Percentiles rank a stretch among this genome's conserved stretches.
Evolutionary conservation across 1,140 invertebrate genomes (phyloP).

Genomic region (Apis florea): DNA sequence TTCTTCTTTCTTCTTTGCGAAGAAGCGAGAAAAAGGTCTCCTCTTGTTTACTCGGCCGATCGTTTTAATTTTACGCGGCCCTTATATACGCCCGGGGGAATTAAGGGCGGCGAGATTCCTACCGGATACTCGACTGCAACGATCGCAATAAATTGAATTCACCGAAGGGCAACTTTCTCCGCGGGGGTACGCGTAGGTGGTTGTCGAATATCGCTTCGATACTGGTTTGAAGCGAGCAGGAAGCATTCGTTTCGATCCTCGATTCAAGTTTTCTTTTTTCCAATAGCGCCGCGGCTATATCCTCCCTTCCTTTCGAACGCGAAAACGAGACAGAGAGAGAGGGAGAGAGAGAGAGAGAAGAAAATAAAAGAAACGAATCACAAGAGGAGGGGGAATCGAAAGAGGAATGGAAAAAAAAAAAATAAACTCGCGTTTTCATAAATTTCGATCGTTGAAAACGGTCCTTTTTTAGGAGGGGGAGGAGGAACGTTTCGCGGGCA

Average conservation of each 20-base stretch:
- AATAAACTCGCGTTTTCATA: slow-evolving; percentile 43
- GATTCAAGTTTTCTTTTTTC: slow-evolving; percentile 54
- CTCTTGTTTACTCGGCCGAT: slow-evolving; percentile 45
- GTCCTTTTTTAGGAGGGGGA: not conserved
- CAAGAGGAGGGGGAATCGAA: not conserved
- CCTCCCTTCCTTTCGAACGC: not conserved
- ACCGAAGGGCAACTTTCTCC: slow-evolving; percentile 67
- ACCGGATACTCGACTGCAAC: slow-evolving; percentile 53
- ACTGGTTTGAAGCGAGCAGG: slow-evolving; percentile 60
- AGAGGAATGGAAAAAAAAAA: not conserved
- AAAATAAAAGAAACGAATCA: not conserved
- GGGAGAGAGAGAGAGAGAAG: not conserved
- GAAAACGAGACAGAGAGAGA: not conserved
- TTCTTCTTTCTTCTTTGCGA: too few relatives aligned
- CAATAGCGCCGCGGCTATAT: slow-evolving; percentile 29
- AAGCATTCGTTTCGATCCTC: slow-evolving; percentile 55
- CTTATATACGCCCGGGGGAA: slow-evolving; percentile 40
- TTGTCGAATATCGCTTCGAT: slow-evolving; percentile 67
- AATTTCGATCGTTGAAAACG: slow-evolving; percentile 27
- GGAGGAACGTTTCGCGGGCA: not conserved
- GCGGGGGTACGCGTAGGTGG: slow-evolving; percentile 68
- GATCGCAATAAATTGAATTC: slow-evolving; percentile 66
- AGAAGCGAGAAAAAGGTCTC: too few relatives aligned
- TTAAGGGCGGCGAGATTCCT: slow-evolving; percentile 57
- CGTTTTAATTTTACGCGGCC: slow-evolving; percentile 61